Base-by-base conservation (phyloP, 2,888 invertebrate species). In the Tortricodes alternella region DNA sequence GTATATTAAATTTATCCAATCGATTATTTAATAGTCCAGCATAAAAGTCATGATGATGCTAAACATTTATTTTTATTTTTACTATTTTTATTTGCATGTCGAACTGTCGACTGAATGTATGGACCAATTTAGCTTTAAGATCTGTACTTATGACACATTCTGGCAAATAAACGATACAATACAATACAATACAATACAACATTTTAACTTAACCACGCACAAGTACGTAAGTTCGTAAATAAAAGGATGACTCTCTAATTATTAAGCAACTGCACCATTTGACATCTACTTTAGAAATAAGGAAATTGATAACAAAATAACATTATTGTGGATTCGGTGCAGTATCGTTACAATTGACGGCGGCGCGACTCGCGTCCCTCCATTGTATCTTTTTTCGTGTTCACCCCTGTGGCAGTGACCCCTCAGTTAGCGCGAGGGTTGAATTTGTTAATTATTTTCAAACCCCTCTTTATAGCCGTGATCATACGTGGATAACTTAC, bases 281-380 rank as follows among this genome's bases (percentile, higher is more conserved):
- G 9, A 13, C 41, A 41, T 15, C 15, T 23, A 24, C 23, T 8
- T n/a, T 8, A 41, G 13, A 41, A 18, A 24, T 15, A 11, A 9
- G 24, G 23, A 41, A 41, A 24, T n/a, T 41, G 41, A 41, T 41
- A 41, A 41, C n/a, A 24, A 24, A 41, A 24, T 24, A 41, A 24
- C 9, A 7, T 24, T 41, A 23, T 15, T 41, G 15, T 15, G 23
- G 24, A 41, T 41, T 41, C 15, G 16, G 15, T 41, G n/a, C n/a
- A 24, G 38, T 24, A 13, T 41, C 23, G 23, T 38, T 6, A 24
- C 23, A 23, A 16, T 37, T 24, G 15, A 24, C 41, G 13, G 23
- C 23, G 9, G 41, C 41, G 24, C 16, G 11, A 7, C 2, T 24
- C 41, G 41, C 15, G 23, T 15, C 15, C 15, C 34, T 5, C 29